Conservation (phyloP, 2,113 vertebrate genomes). For the Orycteropus afer region DNA sequence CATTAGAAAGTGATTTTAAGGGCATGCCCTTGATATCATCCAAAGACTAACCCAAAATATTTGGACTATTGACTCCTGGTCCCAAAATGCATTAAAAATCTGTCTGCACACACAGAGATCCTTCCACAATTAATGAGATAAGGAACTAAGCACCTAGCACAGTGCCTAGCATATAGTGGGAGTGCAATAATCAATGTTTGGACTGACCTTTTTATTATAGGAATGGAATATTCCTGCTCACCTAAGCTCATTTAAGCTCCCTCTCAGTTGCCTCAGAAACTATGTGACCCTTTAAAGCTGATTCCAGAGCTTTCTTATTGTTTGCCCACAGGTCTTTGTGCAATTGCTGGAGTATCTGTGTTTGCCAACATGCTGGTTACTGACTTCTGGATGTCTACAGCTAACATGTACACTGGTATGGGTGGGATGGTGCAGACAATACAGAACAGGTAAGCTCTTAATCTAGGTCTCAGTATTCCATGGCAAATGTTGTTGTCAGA, state of each 20-base stretch:
- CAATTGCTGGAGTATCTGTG: constrained; percentile 92
- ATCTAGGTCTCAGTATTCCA: fast-evolving
- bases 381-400: constrained; percentile 91
- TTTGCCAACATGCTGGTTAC: constrained; percentile 96
- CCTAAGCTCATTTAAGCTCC: background rate
- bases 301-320: background rate
- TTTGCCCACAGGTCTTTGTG: constrained; percentile 88
- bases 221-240: background rate
- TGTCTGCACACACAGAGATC: background rate
- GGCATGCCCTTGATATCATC: background rate
- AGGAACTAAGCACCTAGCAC: background rate
- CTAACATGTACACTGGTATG: constrained; percentile 84
- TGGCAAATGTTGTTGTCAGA: background rate
- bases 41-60: background rate
- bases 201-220: background rate
- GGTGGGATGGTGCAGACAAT: constrained; percentile 85
- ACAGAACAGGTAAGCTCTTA: constrained; percentile 84
- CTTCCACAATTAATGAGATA: background rate
- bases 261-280: background rate
- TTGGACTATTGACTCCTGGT: background rate
- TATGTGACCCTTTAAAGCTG: background rate
- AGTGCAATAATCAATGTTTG: background rate
- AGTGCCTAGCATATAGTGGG: background rate
- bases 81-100: background rate
- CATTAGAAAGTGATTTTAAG: constrained; percentile 51